Evolutionary conservation across 1,140 invertebrate genomes (phyloP), one percentile per base, ranked within the genome.

Genomic region (Meloidogyne hapla): DNA sequence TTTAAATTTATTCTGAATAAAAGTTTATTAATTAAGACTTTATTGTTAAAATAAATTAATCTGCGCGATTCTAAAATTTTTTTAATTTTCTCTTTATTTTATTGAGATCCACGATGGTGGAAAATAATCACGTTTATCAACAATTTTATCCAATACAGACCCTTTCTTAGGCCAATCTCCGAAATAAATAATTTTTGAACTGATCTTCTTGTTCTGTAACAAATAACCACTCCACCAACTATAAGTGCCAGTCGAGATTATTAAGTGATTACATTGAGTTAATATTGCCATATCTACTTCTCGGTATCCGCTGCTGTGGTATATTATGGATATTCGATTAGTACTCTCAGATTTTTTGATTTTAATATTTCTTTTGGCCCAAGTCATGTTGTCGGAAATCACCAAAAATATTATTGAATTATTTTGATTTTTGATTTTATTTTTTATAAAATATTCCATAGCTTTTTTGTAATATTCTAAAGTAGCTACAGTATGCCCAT

Each of bases 211-310:
- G n/a, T 1, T 8, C n/a, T 56, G 48, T 21, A 56, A 56, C 26
- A 87, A 45, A 74, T 81, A 87, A 23, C 75, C 80, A 21, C 78
- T 74, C 85, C 85, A 87, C 84, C 85, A 87, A 2, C 82, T 81
- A 75, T 84, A 87, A 3, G 85, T 83, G 4, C 85, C 85, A 5
- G 83, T 83, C 0, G 80, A 83, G 42, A 87, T 84, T 13, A 87
- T 80, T 3, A 79, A 83, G 62, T 87, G 83, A 70, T 87, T 80
- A 68, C 85, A 87, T 23, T 73, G 63, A 1, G 80, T 64, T 25
- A 87, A 72, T 5, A 79, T 75, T 18, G 85, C 83, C 76, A 87
- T 68, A 74, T 87, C 85, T 6, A 87, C 71, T 76, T 83, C 82
- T 25, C 82, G 65, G n/a, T 76, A 26, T 1, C 21, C 25, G 48